Evolutionary conservation across 2,113 vertebrate genomes (phyloP), one percentile per base, ranked within the genome.

Genomic region (Rhabdornis inornatus): DNA sequence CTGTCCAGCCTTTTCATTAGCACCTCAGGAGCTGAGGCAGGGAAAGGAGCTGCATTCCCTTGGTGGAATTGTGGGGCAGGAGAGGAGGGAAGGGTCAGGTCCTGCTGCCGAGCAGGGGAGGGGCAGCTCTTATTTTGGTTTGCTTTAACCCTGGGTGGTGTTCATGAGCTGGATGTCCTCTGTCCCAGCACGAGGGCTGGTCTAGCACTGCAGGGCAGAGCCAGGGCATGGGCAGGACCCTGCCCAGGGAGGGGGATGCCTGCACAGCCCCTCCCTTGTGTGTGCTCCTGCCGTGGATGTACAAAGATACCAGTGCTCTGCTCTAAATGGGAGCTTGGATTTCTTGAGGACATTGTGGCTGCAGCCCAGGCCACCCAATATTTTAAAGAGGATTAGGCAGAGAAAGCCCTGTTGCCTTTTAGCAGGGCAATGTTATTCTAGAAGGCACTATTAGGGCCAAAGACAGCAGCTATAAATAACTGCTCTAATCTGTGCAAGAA

Each of bases 271-370:
- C 9, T 25, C 5, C 33, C 23, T 17, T 7, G 7, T 4, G 21
- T 11, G 7, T 9, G 3, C n/a, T n/a, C 45, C 37, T 37, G 14
- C 16, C 14, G 1, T 0, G 1, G 21, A 1, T 0, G 2, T 5
- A 4, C 18, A 17, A 6, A 7, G 4, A 0, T 1, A 2, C 13
- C 10, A 1, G 19, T 4, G 37, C 74, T 44, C 49, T 49, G 16
- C 35, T 50, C 33, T 10, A 5, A 53, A 6, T 0, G 6, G 5
- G 15, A 50, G 19, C 7, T 4, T 37, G 17, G 4, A 33, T 4
- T 55, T 56, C 64, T 19, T 18, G 39, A 66, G 42, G n/a, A 6
- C 0, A 0, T 14, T 23, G 40, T 31, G 13, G 1, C 47, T 47
- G 40, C 65, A 64, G 16, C 40, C 24, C 45, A 18, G 31, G 19